phyloP scores from a whole-genome alignment of 2,888 invertebrate species.

The Nezara viridula region DNA sequence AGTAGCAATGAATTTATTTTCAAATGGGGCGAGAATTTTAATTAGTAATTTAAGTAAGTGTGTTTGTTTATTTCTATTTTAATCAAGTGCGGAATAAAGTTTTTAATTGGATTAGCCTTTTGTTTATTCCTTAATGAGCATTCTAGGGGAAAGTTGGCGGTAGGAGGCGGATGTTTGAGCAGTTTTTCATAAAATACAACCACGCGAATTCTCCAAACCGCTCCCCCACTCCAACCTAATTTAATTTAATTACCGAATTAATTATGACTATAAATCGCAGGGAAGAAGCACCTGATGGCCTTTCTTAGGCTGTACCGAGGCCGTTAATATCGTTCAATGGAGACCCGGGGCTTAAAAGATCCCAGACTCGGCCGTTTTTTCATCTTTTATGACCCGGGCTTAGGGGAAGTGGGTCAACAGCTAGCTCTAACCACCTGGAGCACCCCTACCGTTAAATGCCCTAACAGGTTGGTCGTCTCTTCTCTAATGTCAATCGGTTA shows the following conservation, averaged over 20 bases:
- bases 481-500: not conserved
- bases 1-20: not conserved
- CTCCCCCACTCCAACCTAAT: not conserved
- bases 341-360: conserved; percentile 33
- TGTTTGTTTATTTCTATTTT: conserved; percentile 30
- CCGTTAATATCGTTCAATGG: conserved; percentile 28
- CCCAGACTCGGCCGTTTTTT: conserved; percentile 12
- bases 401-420: conserved; percentile 2
- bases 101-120: conserved; percentile 34
- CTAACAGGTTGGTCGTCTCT: not conserved
- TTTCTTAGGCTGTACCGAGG: not conserved
- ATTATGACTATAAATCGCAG: conserved; percentile 17
- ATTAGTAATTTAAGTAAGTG: conserved; percentile 23
- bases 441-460: not conserved
- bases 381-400: conserved; percentile 15
- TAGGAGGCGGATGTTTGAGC: not conserved
- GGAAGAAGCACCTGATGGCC: not conserved
- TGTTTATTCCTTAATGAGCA: conserved; percentile 16
- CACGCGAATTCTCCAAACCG: conserved; percentile 3
- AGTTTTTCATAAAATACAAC: conserved; percentile 27
- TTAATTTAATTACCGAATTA: conserved; percentile 39
- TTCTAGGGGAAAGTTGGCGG: not conserved
- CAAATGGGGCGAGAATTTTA: not conserved
- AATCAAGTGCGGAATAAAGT: not conserved
- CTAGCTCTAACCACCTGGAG: not conserved